Conservation (phyloP, 2,113 vertebrate genomes). For the Pheucticus melanocephalus region DNA sequence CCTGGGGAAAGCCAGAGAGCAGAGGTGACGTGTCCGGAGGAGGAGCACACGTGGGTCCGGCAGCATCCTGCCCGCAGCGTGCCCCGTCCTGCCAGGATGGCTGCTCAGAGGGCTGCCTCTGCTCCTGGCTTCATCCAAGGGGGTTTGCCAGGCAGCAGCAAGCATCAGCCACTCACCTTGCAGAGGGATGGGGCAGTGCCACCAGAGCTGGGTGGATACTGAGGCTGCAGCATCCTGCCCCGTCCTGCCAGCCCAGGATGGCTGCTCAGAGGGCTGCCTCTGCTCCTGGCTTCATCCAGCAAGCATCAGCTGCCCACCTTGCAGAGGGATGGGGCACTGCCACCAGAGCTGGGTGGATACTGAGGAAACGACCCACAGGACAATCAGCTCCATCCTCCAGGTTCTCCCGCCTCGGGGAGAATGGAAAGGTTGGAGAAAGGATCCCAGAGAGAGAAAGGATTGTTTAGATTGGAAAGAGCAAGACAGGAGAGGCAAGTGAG, state of each 20-base stretch:
- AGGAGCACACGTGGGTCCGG: rapidly evolving
- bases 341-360: rapidly evolving
- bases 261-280: neutral
- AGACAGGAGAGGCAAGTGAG: neutral
- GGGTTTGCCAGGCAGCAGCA: neutral
- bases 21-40: neutral
- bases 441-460: neutral
- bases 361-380: rapidly evolving
- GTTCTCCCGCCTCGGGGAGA: rapidly evolving
- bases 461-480: neutral
- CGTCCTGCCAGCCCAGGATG: rapidly evolving
- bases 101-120: neutral
- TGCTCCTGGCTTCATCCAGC: neutral
- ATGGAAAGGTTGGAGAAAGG: neutral
- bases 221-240: neutral
- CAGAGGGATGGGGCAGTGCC: neutral
- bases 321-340: neutral
- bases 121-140: neutral
- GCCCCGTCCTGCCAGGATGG: neutral
- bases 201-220: rapidly evolving
- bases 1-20: neutral
- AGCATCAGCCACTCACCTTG: neutral
- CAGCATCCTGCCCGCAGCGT: rapidly evolving
- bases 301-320: neutral
- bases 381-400: neutral